These are phyloP conservation scores for Acleris cristana DNA, from an alignment of 2,888 invertebrate species.

Conservation along the genomic window DNA sequence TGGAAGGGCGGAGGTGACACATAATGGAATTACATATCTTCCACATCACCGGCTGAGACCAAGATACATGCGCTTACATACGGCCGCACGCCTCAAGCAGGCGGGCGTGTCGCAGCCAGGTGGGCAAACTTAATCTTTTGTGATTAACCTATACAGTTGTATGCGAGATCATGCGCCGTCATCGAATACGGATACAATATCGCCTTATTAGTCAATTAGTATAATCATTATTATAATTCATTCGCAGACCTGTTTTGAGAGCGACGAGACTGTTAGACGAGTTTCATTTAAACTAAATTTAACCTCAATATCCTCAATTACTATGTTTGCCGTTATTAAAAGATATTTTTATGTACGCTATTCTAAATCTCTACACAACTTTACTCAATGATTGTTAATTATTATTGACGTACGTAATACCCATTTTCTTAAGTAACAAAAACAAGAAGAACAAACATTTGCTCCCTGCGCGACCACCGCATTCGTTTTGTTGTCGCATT, in stretches of 20 bases:
- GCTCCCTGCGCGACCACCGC: constrained; percentile 12
- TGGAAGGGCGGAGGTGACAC: constrained; percentile 75
- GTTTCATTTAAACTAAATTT: constrained; percentile 9
- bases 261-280: constrained; percentile 6
- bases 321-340: constrained; percentile 7
- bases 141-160: not conserved
- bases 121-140: constrained; percentile 7
- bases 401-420: constrained; percentile 13
- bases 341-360: constrained; percentile 5
- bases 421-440: constrained; percentile 10
- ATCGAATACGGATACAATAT: too few relatives aligned
- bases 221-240: constrained; percentile 15
- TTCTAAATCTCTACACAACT: not conserved
- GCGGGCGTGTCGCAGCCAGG: constrained; percentile 21
- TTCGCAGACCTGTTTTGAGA: constrained; percentile 13
- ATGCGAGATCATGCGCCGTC: constrained; percentile 8
- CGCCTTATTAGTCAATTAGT: not conserved
- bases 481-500: constrained; percentile 42
- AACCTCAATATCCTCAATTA: not conserved
- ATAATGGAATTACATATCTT: constrained; percentile 80
- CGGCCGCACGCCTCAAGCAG: constrained; percentile 17
- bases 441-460: constrained; percentile 8
- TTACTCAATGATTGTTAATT: not conserved
- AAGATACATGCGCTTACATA: constrained; percentile 60
- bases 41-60: constrained; percentile 69